phyloP scores from a whole-genome alignment of 2,113 vertebrate species.

The Perca fluviatilis region DNA sequence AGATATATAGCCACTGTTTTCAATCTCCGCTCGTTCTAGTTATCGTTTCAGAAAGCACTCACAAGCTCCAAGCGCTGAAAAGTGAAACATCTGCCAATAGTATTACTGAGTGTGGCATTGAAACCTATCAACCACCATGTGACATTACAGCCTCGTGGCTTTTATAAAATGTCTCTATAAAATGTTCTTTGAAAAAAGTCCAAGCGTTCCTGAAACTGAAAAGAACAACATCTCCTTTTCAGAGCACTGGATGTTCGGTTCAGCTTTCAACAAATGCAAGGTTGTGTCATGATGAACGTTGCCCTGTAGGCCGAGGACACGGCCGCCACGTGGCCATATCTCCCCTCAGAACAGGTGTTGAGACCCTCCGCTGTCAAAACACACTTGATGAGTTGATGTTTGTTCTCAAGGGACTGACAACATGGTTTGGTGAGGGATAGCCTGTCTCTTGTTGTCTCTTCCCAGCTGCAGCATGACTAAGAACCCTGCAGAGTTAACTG shows the following conservation, averaged over 20 bases:
- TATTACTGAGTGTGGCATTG: background rate
- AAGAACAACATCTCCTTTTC: background rate
- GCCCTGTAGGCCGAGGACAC: background rate
- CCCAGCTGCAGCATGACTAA: slow-evolving; percentile 12
- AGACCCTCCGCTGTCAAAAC: background rate
- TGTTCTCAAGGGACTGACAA: background rate
- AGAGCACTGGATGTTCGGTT: background rate
- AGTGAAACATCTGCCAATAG: background rate
- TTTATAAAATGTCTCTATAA: no score
- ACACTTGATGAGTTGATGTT: background rate
- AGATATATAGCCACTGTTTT: no score
- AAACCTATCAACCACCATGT: background rate
- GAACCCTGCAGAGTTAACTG: background rate
- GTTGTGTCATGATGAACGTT: background rate
- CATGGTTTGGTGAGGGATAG: background rate
- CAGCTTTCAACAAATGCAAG: background rate
- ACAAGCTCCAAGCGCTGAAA: background rate
- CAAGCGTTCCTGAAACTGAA: background rate
- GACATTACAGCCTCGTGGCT: background rate
- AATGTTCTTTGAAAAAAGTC: background rate
- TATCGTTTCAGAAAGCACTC: background rate
- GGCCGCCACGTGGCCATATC: background rate
- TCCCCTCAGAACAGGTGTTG: background rate
- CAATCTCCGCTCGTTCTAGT: no score
- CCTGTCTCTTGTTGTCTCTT: background rate